Evolutionary conservation across 2,113 vertebrate species (phyloP).

Genomic region (Pionites leucogaster): DNA sequence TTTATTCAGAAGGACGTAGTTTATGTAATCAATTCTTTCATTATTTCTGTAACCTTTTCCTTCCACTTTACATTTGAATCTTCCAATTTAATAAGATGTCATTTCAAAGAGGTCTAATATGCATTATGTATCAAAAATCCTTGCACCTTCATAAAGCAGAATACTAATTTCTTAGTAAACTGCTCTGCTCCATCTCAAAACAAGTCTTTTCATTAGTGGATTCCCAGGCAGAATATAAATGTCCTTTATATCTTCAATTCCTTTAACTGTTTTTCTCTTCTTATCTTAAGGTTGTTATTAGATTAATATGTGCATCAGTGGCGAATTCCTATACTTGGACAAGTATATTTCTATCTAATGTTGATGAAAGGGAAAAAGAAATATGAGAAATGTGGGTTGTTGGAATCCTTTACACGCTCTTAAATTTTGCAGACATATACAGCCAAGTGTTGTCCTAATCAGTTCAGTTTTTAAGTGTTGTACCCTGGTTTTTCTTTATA

Average conservation of each 20-base stretch:
- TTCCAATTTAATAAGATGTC: constrained; percentile 43
- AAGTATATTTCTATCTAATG: not conserved
- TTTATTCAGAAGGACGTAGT: constrained; percentile 49
- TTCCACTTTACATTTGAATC: constrained; percentile 53
- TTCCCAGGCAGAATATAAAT: not conserved
- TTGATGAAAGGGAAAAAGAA: not conserved
- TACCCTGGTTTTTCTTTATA: not conserved
- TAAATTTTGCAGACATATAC: not conserved
- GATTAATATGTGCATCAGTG: not conserved
- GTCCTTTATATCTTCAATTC: not conserved
- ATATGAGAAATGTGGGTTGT: not conserved
- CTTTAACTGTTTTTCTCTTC: not conserved
- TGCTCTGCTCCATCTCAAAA: constrained; percentile 20
- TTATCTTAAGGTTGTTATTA: not conserved
- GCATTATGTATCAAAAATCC: constrained; percentile 59
- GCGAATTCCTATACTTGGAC: not conserved
- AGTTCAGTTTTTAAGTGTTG: not conserved
- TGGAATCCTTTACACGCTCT: not conserved
- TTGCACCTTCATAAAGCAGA: constrained; percentile 25
- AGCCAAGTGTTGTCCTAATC: not conserved
- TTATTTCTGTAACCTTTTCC: constrained; percentile 63
- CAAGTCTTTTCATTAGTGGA: not conserved
- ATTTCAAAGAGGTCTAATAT: constrained; percentile 34
- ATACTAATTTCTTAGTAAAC: constrained; percentile 56
- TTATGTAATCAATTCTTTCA: constrained; percentile 61